Evolutionary conservation across 2,113 vertebrate species (phyloP).

Genomic region (Dipodomys spectabilis): DNA sequence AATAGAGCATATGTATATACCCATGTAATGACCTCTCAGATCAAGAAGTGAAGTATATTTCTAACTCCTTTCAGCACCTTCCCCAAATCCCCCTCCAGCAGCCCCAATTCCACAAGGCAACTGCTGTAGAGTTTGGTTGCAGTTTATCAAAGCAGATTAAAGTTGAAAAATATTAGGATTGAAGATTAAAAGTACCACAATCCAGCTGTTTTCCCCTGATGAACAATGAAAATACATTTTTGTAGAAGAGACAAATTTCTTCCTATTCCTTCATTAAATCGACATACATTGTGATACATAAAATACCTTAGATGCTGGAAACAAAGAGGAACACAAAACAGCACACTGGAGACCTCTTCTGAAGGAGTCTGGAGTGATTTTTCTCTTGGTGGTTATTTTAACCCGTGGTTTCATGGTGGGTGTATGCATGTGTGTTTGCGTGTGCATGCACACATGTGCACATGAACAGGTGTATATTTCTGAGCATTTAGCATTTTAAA

Average conservation of each 20-base stretch:
- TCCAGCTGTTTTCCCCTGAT: neutral
- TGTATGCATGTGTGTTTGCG: neutral
- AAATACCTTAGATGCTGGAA: neutral
- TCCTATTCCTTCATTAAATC: neutral
- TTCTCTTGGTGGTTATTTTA: neutral
- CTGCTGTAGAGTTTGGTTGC: neutral
- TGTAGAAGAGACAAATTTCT: neutral
- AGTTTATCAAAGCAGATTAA: neutral
- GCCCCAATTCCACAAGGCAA: neutral
- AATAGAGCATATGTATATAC: too few species aligned
- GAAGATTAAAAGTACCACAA: neutral
- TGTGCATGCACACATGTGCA: neutral
- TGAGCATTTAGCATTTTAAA: too few species aligned
- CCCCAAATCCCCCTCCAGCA: neutral
- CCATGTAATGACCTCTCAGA: neutral
- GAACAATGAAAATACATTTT: neutral
- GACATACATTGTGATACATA: neutral
- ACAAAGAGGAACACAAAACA: neutral
- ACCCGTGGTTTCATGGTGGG: neutral
- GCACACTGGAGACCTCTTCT: accelerated
- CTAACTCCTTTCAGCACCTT: neutral
- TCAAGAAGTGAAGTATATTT: too few species aligned
- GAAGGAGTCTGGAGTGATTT: neutral
- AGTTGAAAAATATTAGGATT: neutral
- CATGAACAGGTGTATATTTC: neutral